Base-by-base conservation (phyloP, 1,140 invertebrate species). In the Homarus americanus region DNA sequence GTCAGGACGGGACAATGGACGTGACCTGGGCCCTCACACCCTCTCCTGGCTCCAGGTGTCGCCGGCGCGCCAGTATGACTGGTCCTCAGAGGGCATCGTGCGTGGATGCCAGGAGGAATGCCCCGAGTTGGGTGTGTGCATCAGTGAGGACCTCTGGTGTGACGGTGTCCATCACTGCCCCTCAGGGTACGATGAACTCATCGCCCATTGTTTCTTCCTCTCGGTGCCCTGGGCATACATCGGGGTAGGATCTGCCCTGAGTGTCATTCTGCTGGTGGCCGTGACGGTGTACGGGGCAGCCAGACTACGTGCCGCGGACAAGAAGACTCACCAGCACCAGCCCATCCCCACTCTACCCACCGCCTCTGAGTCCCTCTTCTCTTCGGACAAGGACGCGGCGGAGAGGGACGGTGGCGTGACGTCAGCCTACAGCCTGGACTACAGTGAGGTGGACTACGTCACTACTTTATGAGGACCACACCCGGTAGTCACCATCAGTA, bases 81-180 rank as follows among this genome's bases (percentile, higher is more conserved):
- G 92, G 92, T 92, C 93, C 58, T 40, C 92, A 28, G 91, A 91
- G 40, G 91, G 91, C 53, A 91, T 92, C 38, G 87, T 95, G 53
- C 96, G 96, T 28, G 96, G 97, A 91, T 98, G 97, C 93, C 95
- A 96, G 89, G 96, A 97, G 93, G 96, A 96, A 38, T 98, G 98
- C 94, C 96, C 97, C 0, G 97, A 98, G 86, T 93, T 98, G 87
- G 91, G 92, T 5, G 97, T 97, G 4, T 98, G 98, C 94, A 98
- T 98, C 93, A 97, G 97, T 93, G 95, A 96, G 0, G 96, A 96
- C n/a, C 95, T 98, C 12, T 98, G 97, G 97, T 98, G 98, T 94
- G 97, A 98, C 93, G 97, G 97, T 0, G 94, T 96, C 20, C 95
- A 96, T 41, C 97, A 98, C 93, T 98, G 98, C 93, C 98, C 98